These are phyloP conservation scores for Lasioglossum morio DNA, from an alignment of 2,888 invertebrate species.

Conservation along the genomic window DNA sequence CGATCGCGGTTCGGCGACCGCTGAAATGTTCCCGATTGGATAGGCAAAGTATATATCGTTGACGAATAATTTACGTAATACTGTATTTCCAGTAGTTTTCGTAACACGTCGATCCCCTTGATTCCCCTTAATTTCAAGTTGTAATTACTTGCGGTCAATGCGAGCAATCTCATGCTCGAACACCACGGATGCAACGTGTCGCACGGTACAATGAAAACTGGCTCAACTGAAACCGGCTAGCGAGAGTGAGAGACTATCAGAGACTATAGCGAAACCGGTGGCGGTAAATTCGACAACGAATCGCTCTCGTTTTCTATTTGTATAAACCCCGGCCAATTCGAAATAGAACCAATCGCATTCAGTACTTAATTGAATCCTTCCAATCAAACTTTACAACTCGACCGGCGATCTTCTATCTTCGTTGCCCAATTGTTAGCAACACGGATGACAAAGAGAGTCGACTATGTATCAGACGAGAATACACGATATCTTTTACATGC, in stretches of 20 bases:
- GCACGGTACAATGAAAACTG: not conserved
- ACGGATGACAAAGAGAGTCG: not conserved
- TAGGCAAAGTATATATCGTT: not conserved
- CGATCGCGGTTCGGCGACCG: not conserved
- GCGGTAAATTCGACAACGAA: too few relatives aligned
- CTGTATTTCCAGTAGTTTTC: not conserved
- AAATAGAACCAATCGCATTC: too few relatives aligned
- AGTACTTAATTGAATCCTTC: not conserved
- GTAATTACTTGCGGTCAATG: constrained; percentile 41
- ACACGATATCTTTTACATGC: too few relatives aligned
- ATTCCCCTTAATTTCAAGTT: not conserved
- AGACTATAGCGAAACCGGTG: too few relatives aligned
- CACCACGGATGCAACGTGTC: not conserved
- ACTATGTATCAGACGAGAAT: not conserved
- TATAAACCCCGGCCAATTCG: too few relatives aligned
- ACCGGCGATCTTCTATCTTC: not conserved
- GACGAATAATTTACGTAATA: not conserved
- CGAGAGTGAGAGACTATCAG: too few relatives aligned
- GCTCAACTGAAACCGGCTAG: not conserved
- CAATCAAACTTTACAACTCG: not conserved
- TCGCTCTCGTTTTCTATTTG: too few relatives aligned
- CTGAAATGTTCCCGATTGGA: not conserved
- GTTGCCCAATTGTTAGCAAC: not conserved
- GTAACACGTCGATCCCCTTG: not conserved
- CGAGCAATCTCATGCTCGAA: constrained; percentile 35